Base-by-base conservation (phyloP, 2,113 vertebrate species). In the Lagenorhynchus albirostris region DNA sequence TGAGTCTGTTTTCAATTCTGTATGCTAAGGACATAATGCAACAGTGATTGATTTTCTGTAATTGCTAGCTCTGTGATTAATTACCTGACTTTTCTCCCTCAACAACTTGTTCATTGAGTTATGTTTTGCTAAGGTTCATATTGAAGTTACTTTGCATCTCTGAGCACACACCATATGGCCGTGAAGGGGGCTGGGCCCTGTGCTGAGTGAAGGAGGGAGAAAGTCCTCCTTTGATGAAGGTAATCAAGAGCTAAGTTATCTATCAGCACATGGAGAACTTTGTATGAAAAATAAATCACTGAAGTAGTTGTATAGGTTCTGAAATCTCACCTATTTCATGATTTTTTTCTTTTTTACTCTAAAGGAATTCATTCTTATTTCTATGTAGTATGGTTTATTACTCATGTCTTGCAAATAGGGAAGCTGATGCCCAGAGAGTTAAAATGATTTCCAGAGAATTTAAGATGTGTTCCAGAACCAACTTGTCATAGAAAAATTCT, bases 381-480 rank as follows among this genome's bases (percentile, higher is more conserved):
- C 55, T 89, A 15, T 74, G 18, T 65, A 58, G n/a, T 65, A 62
- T 67, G 9, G 15, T 77, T 86, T 55, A 79, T 63, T 73, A 68
- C 58, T 94, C 18, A 31, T 60, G 14, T 80, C 81, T 76, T 76
- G 3, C 18, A 44, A 80, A 89, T 33, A 85, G 68, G 53, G 87
- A 92, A 89, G 80, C 41, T 76, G 44, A 93, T 31, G 12, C 41
- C 31, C 38, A 70, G 81, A 91, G 21, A 94, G 50, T 33, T 89
- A 33, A 95, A 89, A 55, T 47, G 10, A 92, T 50, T 94, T 86
- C 33, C 53, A 80, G 50, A 88, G 41, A 89, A n/a, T 95, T 96
- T 44, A 89, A 77, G 53, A 62, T 89, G 20, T 18, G n/a, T 63
- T 91, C 68, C 36, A 92, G 67, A 91, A 91, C 62, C 11, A 91